Base-by-base conservation (phyloP, 2,888 invertebrate genomes). In the Andrena bicolor region DNA sequence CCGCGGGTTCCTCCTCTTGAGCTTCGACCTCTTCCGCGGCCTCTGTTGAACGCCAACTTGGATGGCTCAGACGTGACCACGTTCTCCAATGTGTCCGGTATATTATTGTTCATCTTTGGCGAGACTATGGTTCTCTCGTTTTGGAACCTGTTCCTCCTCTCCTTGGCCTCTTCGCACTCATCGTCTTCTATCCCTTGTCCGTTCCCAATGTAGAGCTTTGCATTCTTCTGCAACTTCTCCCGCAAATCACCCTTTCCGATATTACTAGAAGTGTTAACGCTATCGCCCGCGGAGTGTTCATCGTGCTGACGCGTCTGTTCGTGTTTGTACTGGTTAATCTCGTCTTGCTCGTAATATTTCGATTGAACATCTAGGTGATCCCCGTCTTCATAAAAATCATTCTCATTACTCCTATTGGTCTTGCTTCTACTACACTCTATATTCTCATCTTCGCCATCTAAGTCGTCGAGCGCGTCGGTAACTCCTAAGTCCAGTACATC, bases 401-500 rank as follows among this genome's bases (percentile, higher is more conserved):
- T 90, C 77, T 90, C 89, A 74, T 89, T 90, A 88, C 80, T 88
- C 85, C 86, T 91, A 88, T 89, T 91, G 86, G 89, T 89, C 82
- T 89, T 90, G 88, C 87, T 89, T 68, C 84, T 91, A 89, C 88
- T 91, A 90, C 91, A 91, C 68, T 93, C 92, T 88, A 92, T 84
- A 90, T 92, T 93, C 86, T 93, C 93, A 88, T 93, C 93, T 85
- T 94, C 93, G 49, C 89, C 93, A 85, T 94, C 94, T 91, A 93
- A 92, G 84, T 90, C 91, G 89, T 94, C 93, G 85, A 94, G 92
- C 76, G 92, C 93, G 86, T 94, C 94, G 84, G 93, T 94, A 63
- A 94, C 94, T 88, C 94, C 94, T 90, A 94, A 91, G 90, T 94
- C 94, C 92, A 94, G 91, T 70, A 94, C 92, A 91, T 94, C 94